Evolutionary conservation across 2,888 invertebrate genomes (phyloP).

Genomic region (Salticus scenicus): DNA sequence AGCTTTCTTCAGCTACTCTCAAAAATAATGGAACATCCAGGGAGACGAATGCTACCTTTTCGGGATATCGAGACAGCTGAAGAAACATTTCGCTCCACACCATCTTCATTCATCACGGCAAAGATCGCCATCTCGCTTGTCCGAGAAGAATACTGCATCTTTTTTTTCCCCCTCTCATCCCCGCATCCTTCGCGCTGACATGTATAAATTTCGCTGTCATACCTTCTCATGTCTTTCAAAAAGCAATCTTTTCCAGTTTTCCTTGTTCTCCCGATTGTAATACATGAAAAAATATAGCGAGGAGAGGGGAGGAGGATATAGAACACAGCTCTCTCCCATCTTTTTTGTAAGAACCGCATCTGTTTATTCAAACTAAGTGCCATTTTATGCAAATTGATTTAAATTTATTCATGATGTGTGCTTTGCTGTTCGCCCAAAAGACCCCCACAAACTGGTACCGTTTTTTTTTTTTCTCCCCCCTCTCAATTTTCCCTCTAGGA

Average conservation of each 20-base stretch:
- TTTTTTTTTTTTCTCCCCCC: no score
- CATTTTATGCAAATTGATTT: constrained; percentile 67
- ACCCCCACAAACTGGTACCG: not conserved
- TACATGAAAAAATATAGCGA: not conserved
- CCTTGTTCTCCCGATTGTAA: not conserved
- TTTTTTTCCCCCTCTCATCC: constrained; percentile 20
- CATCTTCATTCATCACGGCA: constrained; percentile 55
- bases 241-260: not conserved
- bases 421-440: no score
- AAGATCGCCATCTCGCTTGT: constrained; percentile 18
- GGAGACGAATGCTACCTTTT: not conserved
- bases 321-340: not conserved
- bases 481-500: constrained; percentile 47
- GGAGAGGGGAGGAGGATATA: not conserved
- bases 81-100: not conserved
- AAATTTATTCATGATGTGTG: constrained; percentile 59
- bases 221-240: constrained; percentile 51
- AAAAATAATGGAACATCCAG: not conserved
- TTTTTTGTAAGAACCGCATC: constrained; percentile 8
- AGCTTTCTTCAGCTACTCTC: not conserved
- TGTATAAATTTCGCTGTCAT: constrained; percentile 67
- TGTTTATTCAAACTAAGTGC: constrained; percentile 66
- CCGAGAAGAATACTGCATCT: constrained; percentile 24
- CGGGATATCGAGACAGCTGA: not conserved
- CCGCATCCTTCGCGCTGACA: constrained; percentile 56